Conservation (phyloP, 2,113 vertebrate species). For the Epinephelus lanceolatus region DNA sequence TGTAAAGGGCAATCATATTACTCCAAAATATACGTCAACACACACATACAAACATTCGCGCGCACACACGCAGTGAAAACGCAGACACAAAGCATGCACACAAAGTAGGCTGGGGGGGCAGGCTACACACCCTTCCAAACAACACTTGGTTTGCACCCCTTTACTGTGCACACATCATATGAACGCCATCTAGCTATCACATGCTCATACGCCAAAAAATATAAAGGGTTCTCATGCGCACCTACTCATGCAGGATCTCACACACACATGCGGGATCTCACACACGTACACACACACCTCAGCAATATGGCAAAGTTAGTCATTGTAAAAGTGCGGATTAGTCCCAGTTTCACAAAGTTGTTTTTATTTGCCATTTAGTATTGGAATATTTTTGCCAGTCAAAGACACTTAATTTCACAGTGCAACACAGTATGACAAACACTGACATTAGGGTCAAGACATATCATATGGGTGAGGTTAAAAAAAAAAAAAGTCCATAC, state of each 20-base stretch:
- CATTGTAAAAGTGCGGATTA: constrained; percentile 84
- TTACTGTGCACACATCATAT: constrained; percentile 24
- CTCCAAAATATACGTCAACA: constrained; percentile 40
- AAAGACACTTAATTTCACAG: constrained; percentile 84
- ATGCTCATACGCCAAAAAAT: constrained; percentile 60
- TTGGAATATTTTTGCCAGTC: constrained; percentile 80
- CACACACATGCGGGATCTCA: constrained; percentile 22
- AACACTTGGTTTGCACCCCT: constrained; percentile 26
- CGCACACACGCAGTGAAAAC: constrained; percentile 22
- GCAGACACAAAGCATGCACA: constrained; percentile 67
- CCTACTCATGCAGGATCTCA: constrained; percentile 61
- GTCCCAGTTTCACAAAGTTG: constrained; percentile 84
- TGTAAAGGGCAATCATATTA: constrained; percentile 70
- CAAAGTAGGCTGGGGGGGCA: constrained; percentile 32
- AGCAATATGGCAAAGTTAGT: constrained; percentile 81
- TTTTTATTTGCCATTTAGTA: constrained; percentile 85
- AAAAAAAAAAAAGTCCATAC: constrained; percentile 69
- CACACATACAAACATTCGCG: neutral
- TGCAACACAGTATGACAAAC: constrained; percentile 83
- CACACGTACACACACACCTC: constrained; percentile 42
- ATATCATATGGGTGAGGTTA: constrained; percentile 76
- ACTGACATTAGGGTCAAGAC: constrained; percentile 80
- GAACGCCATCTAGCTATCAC: constrained; percentile 47
- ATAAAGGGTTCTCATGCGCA: constrained; percentile 46
- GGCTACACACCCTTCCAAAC: constrained; percentile 24